phyloP scores from a whole-genome alignment of 2,113 vertebrate genomes.

The Brachypodius melanocephalos region DNA sequence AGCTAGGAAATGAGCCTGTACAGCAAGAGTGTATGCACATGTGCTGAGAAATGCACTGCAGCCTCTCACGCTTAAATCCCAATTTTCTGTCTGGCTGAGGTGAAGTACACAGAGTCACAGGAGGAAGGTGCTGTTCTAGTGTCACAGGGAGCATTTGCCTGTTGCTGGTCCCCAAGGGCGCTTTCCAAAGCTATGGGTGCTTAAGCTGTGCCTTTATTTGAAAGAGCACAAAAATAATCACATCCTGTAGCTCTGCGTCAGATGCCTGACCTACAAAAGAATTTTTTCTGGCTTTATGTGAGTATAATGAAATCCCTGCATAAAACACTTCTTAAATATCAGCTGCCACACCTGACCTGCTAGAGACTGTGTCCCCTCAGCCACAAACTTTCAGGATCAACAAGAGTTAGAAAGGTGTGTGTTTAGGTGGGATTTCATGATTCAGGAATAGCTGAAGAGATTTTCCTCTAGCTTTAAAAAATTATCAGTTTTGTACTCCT shows the following conservation, averaged over 20 bases:
- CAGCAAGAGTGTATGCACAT: neutral
- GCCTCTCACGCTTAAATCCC: neutral
- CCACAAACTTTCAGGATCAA: neutral
- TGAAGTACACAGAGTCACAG: neutral
- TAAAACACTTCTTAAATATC: slow-evolving; percentile 19
- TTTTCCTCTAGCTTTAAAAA: neutral
- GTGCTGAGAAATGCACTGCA: neutral
- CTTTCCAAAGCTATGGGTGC: neutral
- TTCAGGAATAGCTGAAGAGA: neutral
- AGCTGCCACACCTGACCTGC: neutral
- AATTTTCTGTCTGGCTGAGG: neutral
- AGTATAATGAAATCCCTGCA: slow-evolving; percentile 16
- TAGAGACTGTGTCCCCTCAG: neutral
- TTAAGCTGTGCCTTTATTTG: neutral
- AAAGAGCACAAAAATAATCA: neutral
- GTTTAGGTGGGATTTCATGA: neutral
- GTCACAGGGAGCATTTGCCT: neutral
- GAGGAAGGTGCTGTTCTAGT: neutral
- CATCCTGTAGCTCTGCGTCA: neutral
- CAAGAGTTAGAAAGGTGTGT: neutral
- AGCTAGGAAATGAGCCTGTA: neutral
- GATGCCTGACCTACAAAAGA: neutral
- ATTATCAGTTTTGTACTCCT: neutral
- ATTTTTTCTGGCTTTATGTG: neutral
- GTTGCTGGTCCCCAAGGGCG: neutral